A percentile compares a stretch with the other conserved stretches of the same genome.
Conservation (phyloP, 2,113 vertebrate genomes). For the Oncorhynchus masou region DNA sequence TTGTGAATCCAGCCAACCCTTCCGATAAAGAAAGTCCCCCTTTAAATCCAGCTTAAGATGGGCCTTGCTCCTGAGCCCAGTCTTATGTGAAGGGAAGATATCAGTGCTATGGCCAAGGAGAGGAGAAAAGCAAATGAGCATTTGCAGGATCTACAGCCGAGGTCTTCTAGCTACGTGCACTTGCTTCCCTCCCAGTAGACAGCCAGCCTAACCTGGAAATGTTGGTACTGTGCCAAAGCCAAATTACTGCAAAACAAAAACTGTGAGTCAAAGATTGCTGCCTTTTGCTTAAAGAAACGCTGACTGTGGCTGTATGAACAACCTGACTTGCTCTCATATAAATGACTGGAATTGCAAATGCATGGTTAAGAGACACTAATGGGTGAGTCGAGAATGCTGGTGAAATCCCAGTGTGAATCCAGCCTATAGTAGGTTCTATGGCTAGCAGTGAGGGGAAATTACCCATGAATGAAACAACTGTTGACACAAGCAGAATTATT, state of each 20-base stretch:
- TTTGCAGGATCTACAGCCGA: conserved; percentile 34
- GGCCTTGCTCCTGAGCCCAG: conserved; percentile 51
- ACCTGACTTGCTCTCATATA: conserved; percentile 45
- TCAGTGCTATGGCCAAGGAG: conserved; percentile 23
- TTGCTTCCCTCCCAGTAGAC: conserved; percentile 34
- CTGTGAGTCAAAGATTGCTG: conserved; percentile 36
- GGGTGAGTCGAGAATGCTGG: conserved; percentile 24
- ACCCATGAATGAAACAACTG: conserved; percentile 72
- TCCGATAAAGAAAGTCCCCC: conserved; percentile 49
- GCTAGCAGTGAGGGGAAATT: conserved; percentile 63
- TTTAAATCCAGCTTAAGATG: conserved; percentile 56
- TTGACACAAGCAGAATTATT: conserved; percentile 71
- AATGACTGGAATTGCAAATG: conserved; percentile 44
- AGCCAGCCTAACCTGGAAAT: conserved; percentile 10
- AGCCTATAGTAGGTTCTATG: conserved; percentile 3
- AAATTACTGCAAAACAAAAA: conserved; percentile 42
- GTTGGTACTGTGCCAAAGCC: conserved; percentile 51
- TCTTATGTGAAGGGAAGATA: conserved; percentile 36
- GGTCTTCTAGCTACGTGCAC: conserved; percentile 23
- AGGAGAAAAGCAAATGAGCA: conserved; percentile 34
- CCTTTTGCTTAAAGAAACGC: conserved; percentile 41
- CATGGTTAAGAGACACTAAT: conserved; percentile 49
- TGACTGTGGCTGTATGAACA: conserved; percentile 53
- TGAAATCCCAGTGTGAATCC: conserved; percentile 49
- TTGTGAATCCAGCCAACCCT: conserved; percentile 55